Percentiles rank a stretch among this genome's conserved stretches.
These are phyloP conservation scores for Carollia perspicillata DNA, from an alignment of 2,113 vertebrate species.

Conservation along the genomic window DNA sequence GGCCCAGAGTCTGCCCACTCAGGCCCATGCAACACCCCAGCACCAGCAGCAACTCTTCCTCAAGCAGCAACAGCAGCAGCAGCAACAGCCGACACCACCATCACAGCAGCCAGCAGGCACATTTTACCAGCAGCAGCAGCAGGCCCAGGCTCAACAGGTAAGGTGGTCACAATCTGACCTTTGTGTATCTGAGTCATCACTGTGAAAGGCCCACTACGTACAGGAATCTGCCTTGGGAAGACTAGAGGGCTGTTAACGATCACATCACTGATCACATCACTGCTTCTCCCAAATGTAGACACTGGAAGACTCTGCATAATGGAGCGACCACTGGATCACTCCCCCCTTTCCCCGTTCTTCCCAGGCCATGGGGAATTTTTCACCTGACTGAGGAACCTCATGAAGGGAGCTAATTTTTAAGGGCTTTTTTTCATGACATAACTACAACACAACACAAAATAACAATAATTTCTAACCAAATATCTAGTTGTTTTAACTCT, in stretches of 20 bases:
- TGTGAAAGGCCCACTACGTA: not conserved
- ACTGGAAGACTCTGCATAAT: fast-evolving
- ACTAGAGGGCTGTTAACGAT: not conserved
- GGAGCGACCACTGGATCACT: not conserved
- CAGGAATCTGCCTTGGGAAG: not conserved
- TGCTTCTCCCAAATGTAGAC: not conserved
- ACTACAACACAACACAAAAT: not conserved
- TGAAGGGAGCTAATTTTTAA: not conserved
- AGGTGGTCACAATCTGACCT: not conserved
- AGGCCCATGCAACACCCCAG: conserved; percentile 88
- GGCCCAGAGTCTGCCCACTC: conserved; percentile 76
- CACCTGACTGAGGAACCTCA: not conserved
- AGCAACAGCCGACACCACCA: conserved; percentile 76
- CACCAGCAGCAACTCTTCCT: conserved; percentile 92
- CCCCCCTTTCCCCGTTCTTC: not conserved
- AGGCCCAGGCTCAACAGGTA: conserved; percentile 89
- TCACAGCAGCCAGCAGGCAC: conserved; percentile 70
- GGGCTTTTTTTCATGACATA: not conserved
- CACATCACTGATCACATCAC: no score
- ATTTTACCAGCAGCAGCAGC: conserved; percentile 71
- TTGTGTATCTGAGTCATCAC: not conserved
- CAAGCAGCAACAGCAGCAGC: conserved; percentile 85
- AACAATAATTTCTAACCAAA: not conserved
- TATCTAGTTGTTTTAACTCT: not conserved
- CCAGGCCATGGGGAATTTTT: not conserved